A percentile compares a stretch with the other conserved stretches of the same genome.
Conservation (phyloP, 2,113 vertebrate genomes). For the Malurus cyaneus region DNA sequence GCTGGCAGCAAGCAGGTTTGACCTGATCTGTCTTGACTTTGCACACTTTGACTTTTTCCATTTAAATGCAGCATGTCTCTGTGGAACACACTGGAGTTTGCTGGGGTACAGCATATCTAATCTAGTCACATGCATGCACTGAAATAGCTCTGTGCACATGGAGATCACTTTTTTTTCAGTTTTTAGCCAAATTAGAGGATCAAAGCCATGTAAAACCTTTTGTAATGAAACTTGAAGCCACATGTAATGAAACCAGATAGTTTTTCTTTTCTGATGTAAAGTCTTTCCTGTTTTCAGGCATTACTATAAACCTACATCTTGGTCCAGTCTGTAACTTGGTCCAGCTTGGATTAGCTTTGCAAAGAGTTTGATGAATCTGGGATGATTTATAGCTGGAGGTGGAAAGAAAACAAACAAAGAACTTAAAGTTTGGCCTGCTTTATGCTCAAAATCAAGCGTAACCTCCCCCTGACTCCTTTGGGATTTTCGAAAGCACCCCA, state of each 20-base stretch:
- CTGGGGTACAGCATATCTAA: not conserved
- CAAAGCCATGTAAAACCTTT: constrained; percentile 52
- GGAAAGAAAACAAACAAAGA: constrained; percentile 49
- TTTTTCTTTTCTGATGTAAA: constrained; percentile 58
- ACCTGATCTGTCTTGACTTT: constrained; percentile 21
- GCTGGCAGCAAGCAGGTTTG: not conserved
- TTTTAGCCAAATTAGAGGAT: constrained; percentile 52
- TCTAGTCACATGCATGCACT: not conserved
- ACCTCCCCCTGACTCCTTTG: constrained; percentile 8
- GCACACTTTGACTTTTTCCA: not conserved
- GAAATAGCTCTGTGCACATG: not conserved
- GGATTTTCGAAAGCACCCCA: constrained; percentile 6
- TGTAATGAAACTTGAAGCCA: constrained; percentile 60
- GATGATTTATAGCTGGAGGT: constrained; percentile 41
- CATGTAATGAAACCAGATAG: constrained; percentile 63
- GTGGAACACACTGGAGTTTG: not conserved
- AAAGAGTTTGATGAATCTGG: constrained; percentile 50
- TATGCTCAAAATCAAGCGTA: not conserved
- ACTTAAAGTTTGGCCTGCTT: not conserved
- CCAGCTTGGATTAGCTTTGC: constrained; percentile 50
- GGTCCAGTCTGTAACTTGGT: constrained; percentile 34
- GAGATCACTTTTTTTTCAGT: not conserved
- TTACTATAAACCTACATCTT: constrained; percentile 56
- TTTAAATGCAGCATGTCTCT: not conserved
- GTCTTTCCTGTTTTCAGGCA: constrained; percentile 58